Evolutionary conservation across 2,888 invertebrate species (phyloP).

Genomic region (Melieria picta): DNA sequence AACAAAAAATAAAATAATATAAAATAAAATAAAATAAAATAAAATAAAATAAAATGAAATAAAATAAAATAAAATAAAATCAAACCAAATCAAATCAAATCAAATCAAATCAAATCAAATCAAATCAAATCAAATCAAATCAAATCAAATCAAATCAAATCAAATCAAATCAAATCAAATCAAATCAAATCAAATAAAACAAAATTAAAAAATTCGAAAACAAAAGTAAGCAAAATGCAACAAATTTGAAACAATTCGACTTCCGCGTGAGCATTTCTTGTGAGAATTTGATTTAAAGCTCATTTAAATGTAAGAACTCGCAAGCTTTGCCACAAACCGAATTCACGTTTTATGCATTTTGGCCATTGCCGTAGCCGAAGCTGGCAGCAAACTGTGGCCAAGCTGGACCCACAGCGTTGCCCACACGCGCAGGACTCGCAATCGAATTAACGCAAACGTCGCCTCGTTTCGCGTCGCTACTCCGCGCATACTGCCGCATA

Average conservation of each 20-base stretch:
- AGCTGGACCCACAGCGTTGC: conserved; percentile 17
- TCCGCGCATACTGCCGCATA: neutral
- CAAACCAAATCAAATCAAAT: no score
- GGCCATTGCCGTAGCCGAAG: conserved; percentile 16
- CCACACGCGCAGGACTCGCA: conserved; percentile 15
- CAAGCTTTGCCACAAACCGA: conserved; percentile 19
- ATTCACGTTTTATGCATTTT: conserved; percentile 33
- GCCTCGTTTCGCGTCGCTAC: neutral
- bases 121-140: no score
- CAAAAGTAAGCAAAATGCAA: neutral
- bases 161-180: no score
- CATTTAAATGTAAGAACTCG: conserved; percentile 35
- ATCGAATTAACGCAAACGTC: conserved; percentile 26
- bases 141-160: no score
- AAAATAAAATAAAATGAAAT: no score
- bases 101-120: no score
- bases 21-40: no score
- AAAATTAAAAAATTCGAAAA: conserved; percentile 2
- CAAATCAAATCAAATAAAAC: no score
- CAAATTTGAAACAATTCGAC: no score
- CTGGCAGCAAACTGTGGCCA: conserved; percentile 20
- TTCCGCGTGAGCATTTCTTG: no score
- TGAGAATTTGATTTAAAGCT: conserved; percentile 25
- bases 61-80: no score
- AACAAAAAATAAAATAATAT: no score